Conservation (phyloP, 2,888 invertebrate species). For the Syritta pipiens region DNA sequence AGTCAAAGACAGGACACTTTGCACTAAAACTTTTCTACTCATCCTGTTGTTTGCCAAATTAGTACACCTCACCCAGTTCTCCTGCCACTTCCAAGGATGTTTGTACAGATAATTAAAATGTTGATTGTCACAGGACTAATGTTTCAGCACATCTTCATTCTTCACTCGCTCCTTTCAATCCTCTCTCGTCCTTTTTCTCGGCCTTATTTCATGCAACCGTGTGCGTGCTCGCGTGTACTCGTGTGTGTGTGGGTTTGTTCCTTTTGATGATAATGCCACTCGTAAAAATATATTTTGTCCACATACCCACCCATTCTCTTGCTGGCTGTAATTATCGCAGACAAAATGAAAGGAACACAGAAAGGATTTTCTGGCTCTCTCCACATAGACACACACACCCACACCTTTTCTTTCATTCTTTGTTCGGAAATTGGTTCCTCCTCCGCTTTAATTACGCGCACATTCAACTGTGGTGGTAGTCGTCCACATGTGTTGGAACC, state of each 20-base stretch:
- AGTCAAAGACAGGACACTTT: background rate
- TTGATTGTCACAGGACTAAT: conserved; percentile 59
- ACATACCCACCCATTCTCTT: background rate
- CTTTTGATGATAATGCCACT: background rate
- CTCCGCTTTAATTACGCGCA: conserved; percentile 60
- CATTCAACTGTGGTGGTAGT: conserved; percentile 22
- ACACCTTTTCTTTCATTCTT: conserved; percentile 14
- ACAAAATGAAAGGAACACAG: conserved; percentile 34
- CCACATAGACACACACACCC: no score
- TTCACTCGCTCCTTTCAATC: background rate
- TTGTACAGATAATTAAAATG: conserved; percentile 61
- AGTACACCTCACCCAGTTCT: conserved; percentile 37
- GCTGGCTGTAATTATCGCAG: conserved; percentile 15
- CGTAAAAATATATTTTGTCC: no score
- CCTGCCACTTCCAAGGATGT: conserved; percentile 33
- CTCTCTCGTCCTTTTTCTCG: background rate
- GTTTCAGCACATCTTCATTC: conserved; percentile 13
- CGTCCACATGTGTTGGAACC: no score
- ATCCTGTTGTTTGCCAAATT: conserved; percentile 45
- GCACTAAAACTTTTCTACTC: conserved; percentile 32
- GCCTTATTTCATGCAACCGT: background rate
- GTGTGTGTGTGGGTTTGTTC: conserved; percentile 1
- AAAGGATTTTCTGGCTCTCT: conserved; percentile 19
- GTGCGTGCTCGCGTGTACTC: no score
- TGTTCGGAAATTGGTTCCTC: conserved; percentile 57